Percentiles rank a stretch among this genome's conserved stretches.
phyloP scores from a whole-genome alignment of 2,797 vertebrate species.

The Simalia tracyae region DNA sequence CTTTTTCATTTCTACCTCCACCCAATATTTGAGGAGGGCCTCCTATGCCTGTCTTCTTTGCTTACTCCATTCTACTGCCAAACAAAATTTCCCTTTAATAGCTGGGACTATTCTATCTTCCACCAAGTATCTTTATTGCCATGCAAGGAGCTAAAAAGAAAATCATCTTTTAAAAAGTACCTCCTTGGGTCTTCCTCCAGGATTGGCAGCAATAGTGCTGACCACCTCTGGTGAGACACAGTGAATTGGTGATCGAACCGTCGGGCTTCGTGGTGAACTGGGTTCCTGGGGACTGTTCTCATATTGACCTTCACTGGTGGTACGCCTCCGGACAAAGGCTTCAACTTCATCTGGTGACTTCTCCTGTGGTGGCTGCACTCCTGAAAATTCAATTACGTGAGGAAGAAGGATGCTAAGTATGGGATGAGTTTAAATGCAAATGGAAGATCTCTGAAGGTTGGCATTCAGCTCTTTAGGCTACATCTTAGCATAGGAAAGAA shows the following conservation, averaged over 20 bases:
- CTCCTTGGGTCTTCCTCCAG: slow-evolving; percentile 96
- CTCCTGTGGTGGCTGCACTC: slow-evolving; percentile 81
- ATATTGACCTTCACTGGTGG: slow-evolving; percentile 83
- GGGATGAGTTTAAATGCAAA: background rate
- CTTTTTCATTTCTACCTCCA: background rate
- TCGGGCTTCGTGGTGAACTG: slow-evolving; percentile 73
- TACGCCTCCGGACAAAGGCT: slow-evolving; percentile 71
- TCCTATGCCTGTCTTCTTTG: background rate
- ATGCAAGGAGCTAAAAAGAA: background rate
- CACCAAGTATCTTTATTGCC: background rate
- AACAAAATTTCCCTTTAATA: slow-evolving; percentile 1
- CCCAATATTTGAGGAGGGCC: background rate
- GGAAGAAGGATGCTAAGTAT: background rate
- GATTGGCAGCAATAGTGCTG: slow-evolving; percentile 92
- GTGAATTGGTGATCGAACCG: slow-evolving; percentile 86
- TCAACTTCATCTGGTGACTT: slow-evolving; percentile 75
- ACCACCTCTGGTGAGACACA: slow-evolving; percentile 93
- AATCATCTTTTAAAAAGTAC: slow-evolving; percentile 69
- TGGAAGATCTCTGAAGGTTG: background rate
- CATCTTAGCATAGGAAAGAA: slow-evolving; percentile 5
- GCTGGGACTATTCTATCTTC: too few relatives aligned
- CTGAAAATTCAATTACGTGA: slow-evolving; percentile 70
- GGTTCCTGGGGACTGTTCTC: slow-evolving; percentile 79
- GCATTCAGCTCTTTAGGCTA: slow-evolving; percentile 14
- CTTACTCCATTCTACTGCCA: background rate